A percentile compares a stretch with the other conserved stretches of the same genome.
phyloP scores from a whole-genome alignment of 1,140 invertebrate genomes.

The Laupala kohalensis region DNA sequence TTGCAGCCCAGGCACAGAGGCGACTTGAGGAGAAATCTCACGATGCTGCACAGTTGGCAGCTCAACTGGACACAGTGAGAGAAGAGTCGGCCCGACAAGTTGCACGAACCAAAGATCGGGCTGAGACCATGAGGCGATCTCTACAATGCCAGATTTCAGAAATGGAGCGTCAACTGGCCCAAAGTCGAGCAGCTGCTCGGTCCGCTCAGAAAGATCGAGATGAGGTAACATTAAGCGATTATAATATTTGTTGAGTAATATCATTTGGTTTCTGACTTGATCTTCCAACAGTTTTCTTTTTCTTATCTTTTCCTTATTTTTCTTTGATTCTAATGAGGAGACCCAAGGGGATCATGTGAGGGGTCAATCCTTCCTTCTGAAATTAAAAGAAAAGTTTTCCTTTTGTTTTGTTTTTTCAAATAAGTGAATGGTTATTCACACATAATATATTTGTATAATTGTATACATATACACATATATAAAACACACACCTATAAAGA shows the following conservation, averaged over 20 bases:
- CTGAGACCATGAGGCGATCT: constrained; percentile 40
- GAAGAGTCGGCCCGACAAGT: constrained; percentile 59
- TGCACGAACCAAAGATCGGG: constrained; percentile 47
- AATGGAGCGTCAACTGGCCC: constrained; percentile 47
- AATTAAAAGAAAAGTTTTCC: too few relatives aligned
- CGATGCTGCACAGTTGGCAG: constrained; percentile 42
- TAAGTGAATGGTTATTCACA: too few relatives aligned
- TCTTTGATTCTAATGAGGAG: too few relatives aligned
- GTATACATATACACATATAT: too few relatives aligned
- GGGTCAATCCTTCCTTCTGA: not conserved
- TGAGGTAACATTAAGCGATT: constrained; percentile 24
- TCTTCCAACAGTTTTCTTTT: too few relatives aligned
- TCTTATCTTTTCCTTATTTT: too few relatives aligned
- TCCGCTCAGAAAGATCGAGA: constrained; percentile 50
- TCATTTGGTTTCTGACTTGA: not conserved
- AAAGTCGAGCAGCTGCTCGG: constrained; percentile 42
- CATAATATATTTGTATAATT: too few relatives aligned
- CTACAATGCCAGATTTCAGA: constrained; percentile 49
- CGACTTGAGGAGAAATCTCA: constrained; percentile 30
- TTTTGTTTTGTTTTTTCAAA: too few relatives aligned
- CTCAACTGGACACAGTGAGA: constrained; percentile 49
- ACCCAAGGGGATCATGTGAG: too few relatives aligned
- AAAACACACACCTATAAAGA: too few relatives aligned
- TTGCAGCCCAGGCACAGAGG: constrained; percentile 23
- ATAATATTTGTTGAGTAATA: constrained; percentile 1